Evolutionary conservation across 2,113 vertebrate genomes (phyloP), one percentile per base, ranked within the genome.

Genomic region (Ramphastos sulfuratus): DNA sequence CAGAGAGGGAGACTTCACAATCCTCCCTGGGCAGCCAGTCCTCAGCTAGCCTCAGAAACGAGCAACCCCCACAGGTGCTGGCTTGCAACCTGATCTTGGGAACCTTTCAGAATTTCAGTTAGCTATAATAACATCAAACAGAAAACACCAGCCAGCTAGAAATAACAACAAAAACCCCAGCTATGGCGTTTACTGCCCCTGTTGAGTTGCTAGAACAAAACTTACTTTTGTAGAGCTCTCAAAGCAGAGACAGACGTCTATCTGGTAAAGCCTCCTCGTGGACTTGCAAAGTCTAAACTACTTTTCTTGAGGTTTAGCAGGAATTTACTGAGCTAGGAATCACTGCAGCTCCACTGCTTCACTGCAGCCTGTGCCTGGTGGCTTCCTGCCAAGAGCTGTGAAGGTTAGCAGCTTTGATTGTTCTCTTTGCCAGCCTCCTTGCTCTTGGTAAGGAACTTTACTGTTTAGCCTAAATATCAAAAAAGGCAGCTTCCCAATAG

Each of bases 181-280:
- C 23, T 23, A 24, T 13, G 50, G 50, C 12, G 23, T 52, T 37
- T 60, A 66, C 7, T 1, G 0, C 14, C n/a, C 10, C n/a, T 82
- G 6, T 9, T 55, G 25, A 85, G 56, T 80, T 52, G 16, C 64
- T 52, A 35, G 16, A 70, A 55, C 25, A 75, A 90, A 83, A 35
- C 10, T 39, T 37, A 54, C 9, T 66, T 91, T 33, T 27, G 18
- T 27, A 35, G 8, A 33, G 15, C 3, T 23, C 79, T 66, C 31
- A 59, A 33, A 91, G 59, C 15, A 73, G n/a, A 89, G 19, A 72
- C 12, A 65, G n/a, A 42, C 5, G 31, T 23, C 25, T 70, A 64
- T 9, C 33, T 3, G 7, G 56, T 0, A 58, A 6, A 82, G 65
- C 81, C 15, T 60, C 28, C 28, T 20, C 33, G n/a, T 0, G 0